Evolutionary conservation across 2,113 vertebrate species (phyloP).

Genomic region (Charadrius vociferus): DNA sequence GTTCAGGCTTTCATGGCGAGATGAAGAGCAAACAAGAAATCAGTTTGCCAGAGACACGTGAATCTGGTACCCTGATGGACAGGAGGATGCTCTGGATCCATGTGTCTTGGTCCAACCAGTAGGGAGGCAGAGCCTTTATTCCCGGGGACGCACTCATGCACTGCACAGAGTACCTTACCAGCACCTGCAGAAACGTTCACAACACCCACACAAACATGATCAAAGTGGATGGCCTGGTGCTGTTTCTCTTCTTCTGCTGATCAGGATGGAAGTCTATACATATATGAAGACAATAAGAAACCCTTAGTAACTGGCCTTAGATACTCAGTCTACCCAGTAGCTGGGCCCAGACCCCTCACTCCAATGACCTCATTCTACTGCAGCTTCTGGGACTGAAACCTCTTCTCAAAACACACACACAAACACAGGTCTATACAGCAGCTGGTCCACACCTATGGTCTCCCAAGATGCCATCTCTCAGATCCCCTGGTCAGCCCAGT

Average conservation of each 20-base stretch:
- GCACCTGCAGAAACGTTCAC: neutral
- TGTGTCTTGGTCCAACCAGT: neutral
- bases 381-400: neutral
- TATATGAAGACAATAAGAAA: neutral
- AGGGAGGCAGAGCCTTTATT: neutral
- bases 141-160: rapidly evolving
- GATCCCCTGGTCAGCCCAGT: neutral
- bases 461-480: neutral
- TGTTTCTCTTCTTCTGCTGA: neutral
- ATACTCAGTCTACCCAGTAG: neutral
- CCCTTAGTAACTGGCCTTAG: neutral
- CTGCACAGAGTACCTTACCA: neutral
- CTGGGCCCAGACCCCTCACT: neutral
- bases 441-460: neutral
- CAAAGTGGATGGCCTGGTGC: neutral
- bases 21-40: neutral
- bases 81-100: neutral
- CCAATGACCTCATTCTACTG: rapidly evolving
- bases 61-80: neutral
- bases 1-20: neutral
- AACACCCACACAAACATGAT: neutral
- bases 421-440: neutral
- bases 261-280: neutral
- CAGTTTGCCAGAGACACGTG: neutral
- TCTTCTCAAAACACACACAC: neutral